Base-by-base conservation (phyloP, 2,888 invertebrate species). In the Drosophila mercatorum region DNA sequence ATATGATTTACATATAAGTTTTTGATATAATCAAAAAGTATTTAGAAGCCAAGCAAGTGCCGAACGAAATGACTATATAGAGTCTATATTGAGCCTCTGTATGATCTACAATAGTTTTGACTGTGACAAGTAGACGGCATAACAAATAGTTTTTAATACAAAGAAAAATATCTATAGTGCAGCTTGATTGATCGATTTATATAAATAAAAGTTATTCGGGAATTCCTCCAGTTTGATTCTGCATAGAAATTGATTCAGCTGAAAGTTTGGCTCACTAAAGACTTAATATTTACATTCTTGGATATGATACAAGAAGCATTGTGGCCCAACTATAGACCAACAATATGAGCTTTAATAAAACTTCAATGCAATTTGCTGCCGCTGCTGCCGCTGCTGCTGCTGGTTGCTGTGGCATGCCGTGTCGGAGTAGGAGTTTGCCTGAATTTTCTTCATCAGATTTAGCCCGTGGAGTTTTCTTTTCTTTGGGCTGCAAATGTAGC, bases 381-480 rank as follows among this genome's bases (percentile, higher is more conserved):
- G 40, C 38, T 40, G 38, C 26, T 40, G 40, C 10, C 43, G 43
- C 3, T 36, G 43, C 17, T 17, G 40, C 10, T 56, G 43, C 3
- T 36, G 43, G 47, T 46, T 72, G 68, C 34, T 55, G 72, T 61
- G 72, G 60, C 66, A 40, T 56, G 40, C 28, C 59, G 52, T 51
- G 64, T 22, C 63, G 63, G 70, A 43, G 53, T 38, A 41, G 67
- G 65, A 66, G 66, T 52, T 74, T 72, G 46, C 53, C 58, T 43
- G 65, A 71, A 70, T 76, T 77, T 79, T 64, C 53, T 53, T 78
- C 74, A 78, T 72, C 83, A 75, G 80, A 80, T 78, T 80, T 68
- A 17, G 80, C 68, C 75, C 59, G 60, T 75, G 44, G 72, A 76
- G 73, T 72, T 87, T 81, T 76, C 76, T 66, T 69, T 71, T 66